Evolutionary conservation across 2,888 invertebrate genomes (phyloP).

Genomic region (Acleris cristana): DNA sequence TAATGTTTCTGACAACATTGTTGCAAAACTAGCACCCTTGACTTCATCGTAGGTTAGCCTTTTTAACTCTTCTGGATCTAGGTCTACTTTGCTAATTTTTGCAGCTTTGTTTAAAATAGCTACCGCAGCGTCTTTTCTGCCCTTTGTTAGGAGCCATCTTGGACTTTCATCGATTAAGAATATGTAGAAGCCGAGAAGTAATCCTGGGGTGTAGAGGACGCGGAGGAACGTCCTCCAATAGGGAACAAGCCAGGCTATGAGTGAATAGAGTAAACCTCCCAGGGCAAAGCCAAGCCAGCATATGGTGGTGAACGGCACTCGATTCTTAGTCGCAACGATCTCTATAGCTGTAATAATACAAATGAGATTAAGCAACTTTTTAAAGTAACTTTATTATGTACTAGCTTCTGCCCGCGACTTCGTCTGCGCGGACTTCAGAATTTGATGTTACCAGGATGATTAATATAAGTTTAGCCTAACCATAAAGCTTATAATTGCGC

Average conservation of each 20-base stretch:
- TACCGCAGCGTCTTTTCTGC: slow-evolving; percentile 85
- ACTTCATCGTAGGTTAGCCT: slow-evolving; percentile 52
- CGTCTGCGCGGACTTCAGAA: too few relatives aligned
- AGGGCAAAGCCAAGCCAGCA: slow-evolving; percentile 49
- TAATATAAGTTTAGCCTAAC: too few relatives aligned
- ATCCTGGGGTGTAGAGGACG: slow-evolving; percentile 87
- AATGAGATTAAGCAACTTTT: background rate
- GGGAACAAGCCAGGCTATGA: slow-evolving; percentile 70
- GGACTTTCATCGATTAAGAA: slow-evolving; percentile 89
- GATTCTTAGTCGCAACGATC: slow-evolving; percentile 62
- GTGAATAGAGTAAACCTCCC: slow-evolving; percentile 55
- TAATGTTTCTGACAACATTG: slow-evolving; percentile 62
- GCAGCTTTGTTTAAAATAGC: slow-evolving; percentile 85
- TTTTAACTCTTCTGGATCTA: slow-evolving; percentile 58
- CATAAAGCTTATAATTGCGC: too few relatives aligned
- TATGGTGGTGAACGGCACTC: slow-evolving; percentile 58
- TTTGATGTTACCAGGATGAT: too few relatives aligned
- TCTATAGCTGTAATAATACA: slow-evolving; percentile 63
- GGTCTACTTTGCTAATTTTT: slow-evolving; percentile 61
- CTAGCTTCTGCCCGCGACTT: too few relatives aligned
- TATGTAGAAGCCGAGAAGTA: slow-evolving; percentile 86
- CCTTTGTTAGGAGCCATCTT: slow-evolving; percentile 91
- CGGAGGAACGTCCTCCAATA: slow-evolving; percentile 88
- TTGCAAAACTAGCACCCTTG: slow-evolving; percentile 49
- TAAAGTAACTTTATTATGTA: too few relatives aligned